Evolutionary conservation across 2,797 vertebrate genomes (phyloP).

Genomic region (Platyrinchus mystaceus): DNA sequence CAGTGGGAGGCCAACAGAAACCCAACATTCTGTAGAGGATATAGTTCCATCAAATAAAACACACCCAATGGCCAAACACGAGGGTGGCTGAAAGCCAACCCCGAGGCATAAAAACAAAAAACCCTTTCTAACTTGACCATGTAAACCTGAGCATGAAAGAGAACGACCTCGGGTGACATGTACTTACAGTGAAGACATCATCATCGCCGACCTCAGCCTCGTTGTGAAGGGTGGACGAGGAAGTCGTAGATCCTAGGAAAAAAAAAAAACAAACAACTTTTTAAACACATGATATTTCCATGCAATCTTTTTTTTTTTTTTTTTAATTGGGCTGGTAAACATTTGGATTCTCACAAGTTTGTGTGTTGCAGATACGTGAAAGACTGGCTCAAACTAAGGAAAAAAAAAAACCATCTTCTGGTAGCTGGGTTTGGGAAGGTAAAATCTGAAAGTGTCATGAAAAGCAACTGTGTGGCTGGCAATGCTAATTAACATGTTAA

Average conservation of each 20-base stretch:
- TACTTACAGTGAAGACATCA: conserved; percentile 96
- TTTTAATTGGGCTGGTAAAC: not conserved
- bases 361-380: rapidly evolving
- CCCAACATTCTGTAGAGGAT: not conserved
- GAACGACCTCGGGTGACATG: not conserved
- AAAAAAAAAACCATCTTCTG: not conserved
- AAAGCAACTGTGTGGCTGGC: not conserved
- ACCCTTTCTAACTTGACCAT: not conserved
- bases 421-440: not conserved
- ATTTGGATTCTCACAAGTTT: not conserved
- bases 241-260: conserved; percentile 92
- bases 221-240: conserved; percentile 96
- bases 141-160: not conserved
- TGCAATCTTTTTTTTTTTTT: not conserved
- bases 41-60: conserved; percentile 11
- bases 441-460: not conserved
- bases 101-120: not conserved
- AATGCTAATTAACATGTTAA: not conserved
- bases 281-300: not conserved
- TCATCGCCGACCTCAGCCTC: conserved; percentile 97
- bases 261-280: not conserved
- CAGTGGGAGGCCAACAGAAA: rapidly evolving
- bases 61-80: not conserved
- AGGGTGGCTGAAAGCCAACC: not conserved
- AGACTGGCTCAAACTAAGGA: not conserved